Conservation (phyloP, 2,888 invertebrate genomes). For the Rugalucina vietnamica region DNA sequence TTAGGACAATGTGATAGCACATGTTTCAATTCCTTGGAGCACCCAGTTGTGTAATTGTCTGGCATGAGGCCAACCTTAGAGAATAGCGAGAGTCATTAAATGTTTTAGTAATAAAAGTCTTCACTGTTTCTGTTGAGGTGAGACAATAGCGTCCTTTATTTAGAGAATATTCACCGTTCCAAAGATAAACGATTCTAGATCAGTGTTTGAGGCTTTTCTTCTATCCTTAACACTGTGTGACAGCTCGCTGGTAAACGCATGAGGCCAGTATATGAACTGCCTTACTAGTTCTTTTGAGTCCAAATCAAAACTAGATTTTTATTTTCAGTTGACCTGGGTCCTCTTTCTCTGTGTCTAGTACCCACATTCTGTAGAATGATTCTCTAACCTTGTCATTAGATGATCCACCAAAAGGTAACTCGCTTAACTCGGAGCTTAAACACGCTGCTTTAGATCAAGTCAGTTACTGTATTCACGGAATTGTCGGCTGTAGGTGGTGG, state of each 20-base stretch:
- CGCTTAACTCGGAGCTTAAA: not conserved
- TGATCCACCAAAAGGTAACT: not conserved
- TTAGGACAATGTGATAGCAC: not conserved
- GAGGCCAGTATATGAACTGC: conserved; percentile 4
- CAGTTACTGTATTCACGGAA: not conserved
- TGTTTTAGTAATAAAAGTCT: not conserved
- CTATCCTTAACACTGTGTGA: not conserved
- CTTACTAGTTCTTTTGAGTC: conserved; percentile 9
- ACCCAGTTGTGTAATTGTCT: conserved; percentile 17
- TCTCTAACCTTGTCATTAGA: conserved; percentile 7
- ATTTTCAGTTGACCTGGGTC: conserved; percentile 15
- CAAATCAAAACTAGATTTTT: not conserved
- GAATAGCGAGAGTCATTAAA: not conserved
- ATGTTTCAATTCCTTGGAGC: conserved; percentile 7
- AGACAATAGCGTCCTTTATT: not conserved
- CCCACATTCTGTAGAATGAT: not conserved
- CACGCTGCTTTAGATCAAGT: not conserved
- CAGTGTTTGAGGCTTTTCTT: conserved; percentile 4
- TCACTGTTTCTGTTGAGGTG: not conserved
- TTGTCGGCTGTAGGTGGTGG: not conserved
- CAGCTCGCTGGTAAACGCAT: conserved; percentile 16
- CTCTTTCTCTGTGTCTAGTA: conserved; percentile 1
- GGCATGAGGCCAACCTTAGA: conserved; percentile 7
- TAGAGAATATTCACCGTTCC: conserved; percentile 9
- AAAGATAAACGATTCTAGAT: conserved; percentile 4